Evolutionary conservation across 2,797 vertebrate species (phyloP).

Genomic region (Paramormyrops hopkinsi): DNA sequence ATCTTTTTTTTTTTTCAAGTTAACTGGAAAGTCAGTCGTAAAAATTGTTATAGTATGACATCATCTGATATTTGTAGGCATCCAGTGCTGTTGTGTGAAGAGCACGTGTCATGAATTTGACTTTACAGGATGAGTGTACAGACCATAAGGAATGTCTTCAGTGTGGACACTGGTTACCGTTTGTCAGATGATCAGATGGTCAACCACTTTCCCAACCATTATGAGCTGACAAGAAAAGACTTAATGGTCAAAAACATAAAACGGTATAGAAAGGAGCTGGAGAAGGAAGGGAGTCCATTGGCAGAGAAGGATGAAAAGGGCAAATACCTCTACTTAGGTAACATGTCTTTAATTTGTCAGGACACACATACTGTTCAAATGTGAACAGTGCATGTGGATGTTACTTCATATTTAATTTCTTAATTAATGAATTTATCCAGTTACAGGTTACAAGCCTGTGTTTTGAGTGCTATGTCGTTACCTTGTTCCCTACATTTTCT

Average conservation of each 20-base stretch:
- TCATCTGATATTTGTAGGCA: background rate
- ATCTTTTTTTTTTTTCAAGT: background rate
- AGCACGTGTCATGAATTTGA: background rate
- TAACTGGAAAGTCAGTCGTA: background rate
- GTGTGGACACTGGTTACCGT: constrained; percentile 89
- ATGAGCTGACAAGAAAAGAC: constrained; percentile 93
- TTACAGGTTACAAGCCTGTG: background rate
- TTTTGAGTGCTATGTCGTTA: background rate
- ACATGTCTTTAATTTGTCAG: background rate
- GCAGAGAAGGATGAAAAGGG: constrained; percentile 96
- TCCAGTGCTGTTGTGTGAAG: background rate
- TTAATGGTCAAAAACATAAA: constrained; percentile 99
- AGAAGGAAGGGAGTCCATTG: constrained; percentile 85
- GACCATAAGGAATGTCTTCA: constrained; percentile 92
- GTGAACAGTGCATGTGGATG: background rate
- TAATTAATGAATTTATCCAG: background rate
- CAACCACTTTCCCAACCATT: constrained; percentile 98
- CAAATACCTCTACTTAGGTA: constrained; percentile 90
- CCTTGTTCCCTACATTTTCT: background rate
- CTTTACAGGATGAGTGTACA: constrained; percentile 91
- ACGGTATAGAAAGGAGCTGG: constrained; percentile 88
- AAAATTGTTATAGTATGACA: background rate
- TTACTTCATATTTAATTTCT: background rate
- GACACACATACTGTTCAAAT: background rate
- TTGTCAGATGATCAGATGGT: constrained; percentile 96